phyloP scores from a whole-genome alignment of 2,797 vertebrate genomes.

The Coccyzus lansbergi region DNA sequence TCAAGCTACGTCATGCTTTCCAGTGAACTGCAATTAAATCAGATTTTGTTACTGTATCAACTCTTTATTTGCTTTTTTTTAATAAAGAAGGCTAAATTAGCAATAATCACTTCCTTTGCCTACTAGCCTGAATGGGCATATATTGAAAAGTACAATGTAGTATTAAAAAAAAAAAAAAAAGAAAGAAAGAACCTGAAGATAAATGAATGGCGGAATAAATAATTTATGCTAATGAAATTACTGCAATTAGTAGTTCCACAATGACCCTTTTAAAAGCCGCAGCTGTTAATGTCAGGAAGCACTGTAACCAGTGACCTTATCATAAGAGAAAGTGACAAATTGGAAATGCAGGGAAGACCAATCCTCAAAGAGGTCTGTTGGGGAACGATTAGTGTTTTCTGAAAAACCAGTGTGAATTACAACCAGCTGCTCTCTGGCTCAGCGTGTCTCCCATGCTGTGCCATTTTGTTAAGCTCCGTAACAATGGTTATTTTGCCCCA shows the following conservation, averaged over 20 bases:
- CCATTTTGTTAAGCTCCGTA: slow-evolving; percentile 84
- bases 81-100: slow-evolving; percentile 19
- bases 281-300: slow-evolving; percentile 98
- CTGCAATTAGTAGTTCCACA: slow-evolving; percentile 98
- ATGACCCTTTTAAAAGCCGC: slow-evolving; percentile 96
- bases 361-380: slow-evolving; percentile 83
- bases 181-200: slow-evolving; percentile 72
- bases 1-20: slow-evolving; percentile 44
- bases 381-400: slow-evolving; percentile 83
- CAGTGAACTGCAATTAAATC: slow-evolving; percentile 26
- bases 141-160: slow-evolving; percentile 55
- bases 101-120: slow-evolving; percentile 54
- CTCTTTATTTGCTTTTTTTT: neutral
- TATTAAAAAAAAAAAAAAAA: slow-evolving; percentile 53
- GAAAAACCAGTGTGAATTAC: slow-evolving; percentile 86
- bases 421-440: slow-evolving; percentile 85
- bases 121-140: slow-evolving; percentile 11
- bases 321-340: slow-evolving; percentile 89
- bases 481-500: slow-evolving; percentile 85
- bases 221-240: slow-evolving; percentile 99
- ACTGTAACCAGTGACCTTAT: slow-evolving; percentile 90
- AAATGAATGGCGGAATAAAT: slow-evolving; percentile 94
- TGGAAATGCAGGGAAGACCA: slow-evolving; percentile 84
- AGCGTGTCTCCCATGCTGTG: slow-evolving; percentile 80
- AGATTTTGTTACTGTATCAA: slow-evolving; percentile 26